These are phyloP conservation scores for Lates calcarifer DNA, from an alignment of 2,113 vertebrate genomes.

Conservation along the genomic window DNA sequence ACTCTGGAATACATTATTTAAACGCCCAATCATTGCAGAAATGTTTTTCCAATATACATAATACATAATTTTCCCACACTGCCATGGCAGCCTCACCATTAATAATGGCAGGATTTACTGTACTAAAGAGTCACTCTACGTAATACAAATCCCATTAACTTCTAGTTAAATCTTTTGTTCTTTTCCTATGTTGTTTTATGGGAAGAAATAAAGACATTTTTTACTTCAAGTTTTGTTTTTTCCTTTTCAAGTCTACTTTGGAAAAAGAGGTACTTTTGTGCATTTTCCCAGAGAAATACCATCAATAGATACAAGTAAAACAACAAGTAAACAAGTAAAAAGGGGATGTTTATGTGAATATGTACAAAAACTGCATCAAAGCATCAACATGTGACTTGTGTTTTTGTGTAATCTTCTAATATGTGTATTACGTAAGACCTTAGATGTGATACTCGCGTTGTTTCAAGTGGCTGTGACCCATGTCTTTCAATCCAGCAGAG, in stretches of 20 bases:
- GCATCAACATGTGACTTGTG: too few relatives aligned
- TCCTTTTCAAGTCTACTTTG: too few relatives aligned
- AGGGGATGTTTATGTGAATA: neutral
- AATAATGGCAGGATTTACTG: neutral
- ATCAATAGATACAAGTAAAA: neutral
- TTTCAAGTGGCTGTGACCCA: conserved; percentile 53
- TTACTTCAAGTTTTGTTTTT: neutral
- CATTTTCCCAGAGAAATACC: neutral
- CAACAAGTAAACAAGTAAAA: neutral
- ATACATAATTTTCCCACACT: neutral
- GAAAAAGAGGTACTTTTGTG: neutral
- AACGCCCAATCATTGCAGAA: neutral
- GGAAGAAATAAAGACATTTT: neutral
- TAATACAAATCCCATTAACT: neutral
- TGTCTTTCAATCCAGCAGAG: conserved; percentile 39
- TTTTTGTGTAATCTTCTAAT: too few relatives aligned
- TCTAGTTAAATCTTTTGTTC: neutral
- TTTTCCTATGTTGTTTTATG: too few relatives aligned
- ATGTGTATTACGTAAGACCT: too few relatives aligned
- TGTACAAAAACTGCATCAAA: too few relatives aligned
- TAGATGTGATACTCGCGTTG: conserved; percentile 72
- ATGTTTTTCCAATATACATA: neutral
- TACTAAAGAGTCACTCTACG: neutral
- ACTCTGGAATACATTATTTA: neutral
- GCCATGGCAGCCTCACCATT: neutral